Evolutionary conservation across 2,888 invertebrate genomes (phyloP).

Genomic region (Drosophila pseudotalamancana): DNA sequence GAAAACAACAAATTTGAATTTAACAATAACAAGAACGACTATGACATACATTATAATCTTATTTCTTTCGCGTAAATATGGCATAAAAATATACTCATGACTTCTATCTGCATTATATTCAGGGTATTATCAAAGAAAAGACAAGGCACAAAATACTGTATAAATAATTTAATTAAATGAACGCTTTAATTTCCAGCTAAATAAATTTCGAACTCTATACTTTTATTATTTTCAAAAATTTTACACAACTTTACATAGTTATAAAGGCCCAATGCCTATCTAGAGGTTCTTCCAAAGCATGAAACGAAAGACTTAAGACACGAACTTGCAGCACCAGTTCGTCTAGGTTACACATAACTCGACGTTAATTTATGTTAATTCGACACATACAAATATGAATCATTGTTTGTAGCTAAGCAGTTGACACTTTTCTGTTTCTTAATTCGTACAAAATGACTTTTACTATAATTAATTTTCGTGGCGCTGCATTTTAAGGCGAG

Average conservation of each 20-base stretch:
- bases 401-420: slow-evolving; percentile 22
- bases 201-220: no score
- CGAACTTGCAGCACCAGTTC: slow-evolving; percentile 73
- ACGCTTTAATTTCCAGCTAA: no score
- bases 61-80: no score
- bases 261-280: no score
- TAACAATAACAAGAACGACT: slow-evolving; percentile 4
- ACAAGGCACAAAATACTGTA: no score
- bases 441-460: neutral
- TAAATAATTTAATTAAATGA: no score
- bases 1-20: slow-evolving; percentile 8
- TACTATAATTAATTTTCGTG: slow-evolving; percentile 9
- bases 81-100: no score
- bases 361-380: slow-evolving; percentile 60
- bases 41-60: neutral
- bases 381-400: slow-evolving; percentile 23
- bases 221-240: no score
- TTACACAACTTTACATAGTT: no score
- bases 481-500: slow-evolving; percentile 25
- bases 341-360: slow-evolving; percentile 42
- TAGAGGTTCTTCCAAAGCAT: slow-evolving; percentile 15
- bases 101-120: no score
- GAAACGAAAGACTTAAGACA: slow-evolving; percentile 59
- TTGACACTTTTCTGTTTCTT: slow-evolving; percentile 11
- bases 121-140: no score